phyloP scores from a whole-genome alignment of 1,140 invertebrate genomes.

The Euwallacea fornicatus region DNA sequence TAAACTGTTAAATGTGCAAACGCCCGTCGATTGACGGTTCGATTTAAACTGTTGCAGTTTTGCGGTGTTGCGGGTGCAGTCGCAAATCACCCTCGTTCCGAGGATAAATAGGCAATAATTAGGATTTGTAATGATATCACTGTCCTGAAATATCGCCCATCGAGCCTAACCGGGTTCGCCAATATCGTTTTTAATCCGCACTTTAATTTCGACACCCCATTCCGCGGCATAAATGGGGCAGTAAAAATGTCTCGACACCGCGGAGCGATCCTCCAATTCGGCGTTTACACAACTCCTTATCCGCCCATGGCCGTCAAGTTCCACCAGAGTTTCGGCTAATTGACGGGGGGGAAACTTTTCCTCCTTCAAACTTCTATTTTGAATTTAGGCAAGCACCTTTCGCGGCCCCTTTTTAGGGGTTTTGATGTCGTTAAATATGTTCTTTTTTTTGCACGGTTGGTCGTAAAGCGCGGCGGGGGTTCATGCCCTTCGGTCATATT shows the following conservation, averaged over 20 bases:
- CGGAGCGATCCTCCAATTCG: conserved; percentile 27
- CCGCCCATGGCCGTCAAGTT: conserved; percentile 16
- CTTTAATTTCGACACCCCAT: conserved; percentile 36
- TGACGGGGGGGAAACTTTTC: conserved; percentile 22
- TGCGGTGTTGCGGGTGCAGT: too few species aligned
- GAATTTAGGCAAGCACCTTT: conserved; percentile 29
- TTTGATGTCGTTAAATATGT: too few species aligned
- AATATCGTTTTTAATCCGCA: conserved; percentile 12
- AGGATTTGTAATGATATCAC: too few species aligned
- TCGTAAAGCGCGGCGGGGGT: too few species aligned
- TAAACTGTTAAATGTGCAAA: too few species aligned
- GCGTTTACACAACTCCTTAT: conserved; percentile 28
- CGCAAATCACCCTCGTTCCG: too few species aligned
- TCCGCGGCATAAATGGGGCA: conserved; percentile 29
- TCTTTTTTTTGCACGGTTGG: too few species aligned
- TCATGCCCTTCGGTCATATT: too few species aligned
- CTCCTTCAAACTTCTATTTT: conserved; percentile 14
- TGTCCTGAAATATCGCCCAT: too few species aligned
- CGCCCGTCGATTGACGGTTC: too few species aligned
- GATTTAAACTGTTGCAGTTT: too few species aligned
- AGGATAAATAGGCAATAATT: too few species aligned
- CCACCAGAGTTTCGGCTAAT: conserved; percentile 15
- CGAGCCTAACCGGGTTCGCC: conserved; percentile 36
- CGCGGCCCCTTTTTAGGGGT: conserved; percentile 1
- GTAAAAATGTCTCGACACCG: conserved; percentile 34